These are phyloP conservation scores for Prenolepis imparis DNA, from an alignment of 2,888 invertebrate species.

Conservation along the genomic window DNA sequence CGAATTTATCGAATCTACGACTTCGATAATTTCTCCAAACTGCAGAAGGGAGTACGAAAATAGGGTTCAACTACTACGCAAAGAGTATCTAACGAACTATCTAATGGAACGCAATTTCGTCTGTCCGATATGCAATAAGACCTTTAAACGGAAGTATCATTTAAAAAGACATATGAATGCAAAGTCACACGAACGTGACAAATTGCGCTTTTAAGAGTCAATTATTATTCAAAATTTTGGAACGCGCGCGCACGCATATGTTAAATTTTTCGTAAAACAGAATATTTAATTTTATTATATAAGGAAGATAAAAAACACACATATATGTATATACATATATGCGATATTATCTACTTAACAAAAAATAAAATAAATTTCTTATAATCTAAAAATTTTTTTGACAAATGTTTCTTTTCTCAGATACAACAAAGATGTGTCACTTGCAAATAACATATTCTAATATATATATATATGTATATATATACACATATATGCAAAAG, in stretches of 20 bases:
- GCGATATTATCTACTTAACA: background rate
- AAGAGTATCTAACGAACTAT: constrained; percentile 72
- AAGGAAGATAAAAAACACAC: background rate
- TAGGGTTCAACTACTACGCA: constrained; percentile 55
- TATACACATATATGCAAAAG: no score
- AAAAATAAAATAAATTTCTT: background rate
- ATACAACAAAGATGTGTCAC: background rate
- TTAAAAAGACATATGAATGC: background rate
- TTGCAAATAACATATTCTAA: background rate
- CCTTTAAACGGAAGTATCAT: constrained; percentile 3
- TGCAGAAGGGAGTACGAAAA: constrained; percentile 71
- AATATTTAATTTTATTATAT: background rate
- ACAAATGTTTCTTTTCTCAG: background rate
- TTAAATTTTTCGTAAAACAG: background rate
- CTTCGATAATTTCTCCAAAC: constrained; percentile 58
- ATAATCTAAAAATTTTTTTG: background rate
- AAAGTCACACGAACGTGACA: background rate
- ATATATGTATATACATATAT: background rate
- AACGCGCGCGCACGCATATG: background rate
- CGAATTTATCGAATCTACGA: background rate
- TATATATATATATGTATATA: background rate
- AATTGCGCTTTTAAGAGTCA: background rate
- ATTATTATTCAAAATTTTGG: background rate
- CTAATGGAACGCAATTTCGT: background rate
- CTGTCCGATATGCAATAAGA: background rate